Percentiles rank a stretch among this genome's conserved stretches.
These are phyloP conservation scores for Echeneis naucrates DNA, from an alignment of 2,797 vertebrate species.

Conservation along the genomic window DNA sequence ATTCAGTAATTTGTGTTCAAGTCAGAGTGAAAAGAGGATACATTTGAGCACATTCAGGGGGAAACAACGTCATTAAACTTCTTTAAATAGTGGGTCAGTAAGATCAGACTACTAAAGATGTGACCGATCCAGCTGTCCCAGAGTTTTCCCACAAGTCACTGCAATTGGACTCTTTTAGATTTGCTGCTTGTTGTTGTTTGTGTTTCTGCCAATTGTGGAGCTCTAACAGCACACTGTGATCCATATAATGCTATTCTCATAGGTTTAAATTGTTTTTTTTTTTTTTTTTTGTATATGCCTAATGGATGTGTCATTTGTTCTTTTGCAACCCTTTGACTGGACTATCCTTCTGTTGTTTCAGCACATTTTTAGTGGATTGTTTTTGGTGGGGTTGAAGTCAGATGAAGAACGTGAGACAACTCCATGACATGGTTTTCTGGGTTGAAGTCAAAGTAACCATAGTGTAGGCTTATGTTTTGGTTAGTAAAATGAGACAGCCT, in stretches of 20 bases:
- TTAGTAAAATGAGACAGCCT: slow-evolving; percentile 38
- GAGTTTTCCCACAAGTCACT: slow-evolving; percentile 47
- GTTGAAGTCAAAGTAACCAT: slow-evolving; percentile 27
- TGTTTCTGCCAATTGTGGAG: slow-evolving; percentile 25
- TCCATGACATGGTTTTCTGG: slow-evolving; percentile 3
- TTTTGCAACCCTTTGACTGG: slow-evolving; percentile 26
- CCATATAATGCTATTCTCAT: slow-evolving; percentile 38
- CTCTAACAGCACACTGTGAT: not conserved
- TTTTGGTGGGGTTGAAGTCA: not conserved
- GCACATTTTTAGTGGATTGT: too few relatives aligned
- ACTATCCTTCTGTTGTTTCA: slow-evolving; percentile 7
- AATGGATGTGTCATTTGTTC: slow-evolving; percentile 59
- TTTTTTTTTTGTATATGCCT: slow-evolving; percentile 25
- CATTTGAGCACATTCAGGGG: slow-evolving; percentile 53
- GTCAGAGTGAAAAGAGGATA: slow-evolving; percentile 55
- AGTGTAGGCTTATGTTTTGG: slow-evolving; percentile 18
- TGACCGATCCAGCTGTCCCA: slow-evolving; percentile 52
- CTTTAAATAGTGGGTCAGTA: slow-evolving; percentile 62
- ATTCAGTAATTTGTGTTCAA: slow-evolving; percentile 66
- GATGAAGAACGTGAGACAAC: not conserved
- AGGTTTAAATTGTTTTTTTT: slow-evolving; percentile 61
- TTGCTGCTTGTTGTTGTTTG: slow-evolving; percentile 27
- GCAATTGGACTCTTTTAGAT: slow-evolving; percentile 23
- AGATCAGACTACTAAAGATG: slow-evolving; percentile 38
- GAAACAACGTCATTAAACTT: slow-evolving; percentile 59